These are phyloP conservation scores for Chondrilla cf. caribensis DNA, from an alignment of 37 sponge, comb jelly and placozoan species.

Conservation along the genomic window DNA sequence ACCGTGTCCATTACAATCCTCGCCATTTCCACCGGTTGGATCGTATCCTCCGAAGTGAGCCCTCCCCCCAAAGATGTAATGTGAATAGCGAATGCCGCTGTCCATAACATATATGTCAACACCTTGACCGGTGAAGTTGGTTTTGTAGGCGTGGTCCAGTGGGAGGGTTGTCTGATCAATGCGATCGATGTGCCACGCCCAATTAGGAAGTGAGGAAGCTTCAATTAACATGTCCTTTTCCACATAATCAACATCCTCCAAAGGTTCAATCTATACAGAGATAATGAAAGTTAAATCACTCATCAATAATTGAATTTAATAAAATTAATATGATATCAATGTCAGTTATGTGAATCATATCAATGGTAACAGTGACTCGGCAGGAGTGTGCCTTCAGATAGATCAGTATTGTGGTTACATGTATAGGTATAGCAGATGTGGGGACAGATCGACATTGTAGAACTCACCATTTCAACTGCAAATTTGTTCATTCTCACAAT, in stretches of 20 bases:
- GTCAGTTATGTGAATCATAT: too few species aligned
- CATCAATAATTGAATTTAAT: too few species aligned
- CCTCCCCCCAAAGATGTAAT: constrained; percentile 19
- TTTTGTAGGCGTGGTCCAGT: constrained; percentile 2
- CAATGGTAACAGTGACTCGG: too few species aligned
- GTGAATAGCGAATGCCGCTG: constrained; percentile 57
- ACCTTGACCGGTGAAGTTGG: constrained; percentile 39
- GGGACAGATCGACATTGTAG: too few species aligned
- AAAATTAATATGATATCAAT: too few species aligned
- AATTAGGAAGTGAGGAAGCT: background rate
- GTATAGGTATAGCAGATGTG: too few species aligned
- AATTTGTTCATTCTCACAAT: background rate
- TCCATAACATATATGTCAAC: constrained; percentile 79
- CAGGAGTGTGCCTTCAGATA: too few species aligned
- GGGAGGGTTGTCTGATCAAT: background rate
- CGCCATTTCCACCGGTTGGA: constrained; percentile 26
- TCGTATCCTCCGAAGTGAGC: constrained; percentile 9
- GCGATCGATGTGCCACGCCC: background rate
- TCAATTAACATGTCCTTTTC: too few species aligned
- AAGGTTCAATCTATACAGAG: too few species aligned
- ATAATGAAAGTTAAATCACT: too few species aligned
- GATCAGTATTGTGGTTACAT: too few species aligned
- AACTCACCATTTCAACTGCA: constrained; percentile 17
- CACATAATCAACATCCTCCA: too few species aligned
- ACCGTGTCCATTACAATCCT: constrained; percentile 79